Evolutionary conservation across 2,888 invertebrate species (phyloP), one percentile per base, ranked within the genome.

Genomic region (Drosophila diplacantha): DNA sequence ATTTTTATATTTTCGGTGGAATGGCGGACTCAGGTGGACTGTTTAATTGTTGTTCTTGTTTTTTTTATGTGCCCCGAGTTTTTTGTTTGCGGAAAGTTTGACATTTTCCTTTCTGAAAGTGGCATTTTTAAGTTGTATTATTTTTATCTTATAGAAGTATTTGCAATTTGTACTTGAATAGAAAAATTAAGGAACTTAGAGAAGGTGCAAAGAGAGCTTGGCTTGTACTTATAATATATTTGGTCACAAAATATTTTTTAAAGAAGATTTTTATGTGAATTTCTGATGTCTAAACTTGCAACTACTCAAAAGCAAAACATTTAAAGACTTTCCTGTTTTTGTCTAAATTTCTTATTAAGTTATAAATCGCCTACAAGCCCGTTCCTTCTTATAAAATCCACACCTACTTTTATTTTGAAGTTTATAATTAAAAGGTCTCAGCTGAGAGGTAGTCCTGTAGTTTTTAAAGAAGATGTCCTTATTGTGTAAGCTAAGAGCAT

Each of bases 1-100:
- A 66, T 73, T 64, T 65, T 53, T 44, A 29, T 18, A 43, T 37
- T 38, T 20, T 41, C 5, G 16, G 38, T 47, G 44, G 24, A 62
- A 63, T 20, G 44, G 18, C 18, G n/a, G 65, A 18, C 11, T 18
- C 47, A 47, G 54, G 51, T 64, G 54, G 20, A 12, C 9, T 56
- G 32, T 43, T 52, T 53, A 49, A 35, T 52, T 53, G 47, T 56
- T 50, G 11, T 32, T 18, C 16, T 32, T 38, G 18, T n/a, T 20
- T 12, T 32, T 56, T 8, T 35, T 3, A 38, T 60, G 54, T 35
- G 12, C 16, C 24, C 18, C 26, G 9, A 12, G 29, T 12, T 31
- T 35, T 59, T 54, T 46, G 20, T 51, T 52, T 39, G 26, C 35
- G 5, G 20, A 44, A 12, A 32, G 24, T 47, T 64, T 63, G 50